Base-by-base conservation (phyloP, 2,888 invertebrate species). In the Dryomyza anilis region DNA sequence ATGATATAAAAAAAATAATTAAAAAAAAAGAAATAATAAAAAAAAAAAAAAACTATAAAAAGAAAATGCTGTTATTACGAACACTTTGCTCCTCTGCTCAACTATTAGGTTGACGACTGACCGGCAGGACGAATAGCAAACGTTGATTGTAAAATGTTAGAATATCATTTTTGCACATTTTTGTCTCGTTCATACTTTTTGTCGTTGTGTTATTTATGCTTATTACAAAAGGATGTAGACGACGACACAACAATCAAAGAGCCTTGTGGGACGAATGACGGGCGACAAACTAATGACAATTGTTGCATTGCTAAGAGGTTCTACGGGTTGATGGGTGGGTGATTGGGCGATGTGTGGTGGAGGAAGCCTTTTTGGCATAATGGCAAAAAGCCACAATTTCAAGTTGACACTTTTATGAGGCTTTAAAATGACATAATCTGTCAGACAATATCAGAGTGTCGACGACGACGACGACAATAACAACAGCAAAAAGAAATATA, bases 321-420 rank as follows among this genome's bases (percentile, higher is more conserved):
- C n/a, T n/a, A n/a, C n/a, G n/a, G 19, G 25, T 14, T 52, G 27
- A 29, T 16, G 12, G 52, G 27, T 7, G 52, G 39, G n/a, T 25
- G 27, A 4, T 12, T 2, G 25, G 50, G 50, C 48, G 25, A 39
- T 39, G 39, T 3, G 14, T 12, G 48, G 46, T 12, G 23, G 46
- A 14, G 46, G 48, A 2, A 12, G 53, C 3, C 19, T 30, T 12
- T 53, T n/a, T 53, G 14, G 45, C 45, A 39, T 25, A 27, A 25
- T 33, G 27, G 29, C 27, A 29, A 25, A 16, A 36, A 50, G 36
- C 50, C 33, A 52, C 50, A 23, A 39, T 60, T 59, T 60, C 50
- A 50, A 50, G 52, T 39, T 60, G 60, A 52, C 60, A 50, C 48
- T 60, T 60, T 52, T 60, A 36, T 50, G 39, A 60, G 60, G 33